A percentile compares a stretch with the other conserved stretches of the same genome.
Conservation (phyloP, 2,888 invertebrate species). For the Andrena bicolor region DNA sequence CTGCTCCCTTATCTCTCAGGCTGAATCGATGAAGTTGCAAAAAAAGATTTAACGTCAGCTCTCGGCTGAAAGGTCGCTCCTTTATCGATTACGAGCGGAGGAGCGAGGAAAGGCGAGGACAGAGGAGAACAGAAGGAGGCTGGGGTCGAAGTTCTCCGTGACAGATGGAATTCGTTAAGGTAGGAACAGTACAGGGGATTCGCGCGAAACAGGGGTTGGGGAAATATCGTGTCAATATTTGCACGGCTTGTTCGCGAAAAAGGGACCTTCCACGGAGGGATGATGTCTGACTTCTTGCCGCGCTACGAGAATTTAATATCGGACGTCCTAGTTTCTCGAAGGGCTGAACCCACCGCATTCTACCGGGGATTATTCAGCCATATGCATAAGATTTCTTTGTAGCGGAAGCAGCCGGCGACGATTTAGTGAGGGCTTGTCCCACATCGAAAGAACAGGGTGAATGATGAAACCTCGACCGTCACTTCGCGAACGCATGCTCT, state of each 20-base stretch:
- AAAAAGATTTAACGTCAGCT: slow-evolving; percentile 65
- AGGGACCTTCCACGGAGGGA: slow-evolving; percentile 27
- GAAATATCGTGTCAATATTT: slow-evolving; percentile 60
- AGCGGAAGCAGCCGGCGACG: slow-evolving; percentile 32
- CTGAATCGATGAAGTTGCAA: slow-evolving; percentile 60
- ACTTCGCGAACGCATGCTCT: background rate
- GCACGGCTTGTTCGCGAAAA: slow-evolving; percentile 44
- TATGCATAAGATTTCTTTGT: slow-evolving; percentile 58
- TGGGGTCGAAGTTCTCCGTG: background rate
- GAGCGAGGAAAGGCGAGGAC: background rate
- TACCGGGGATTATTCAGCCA: slow-evolving; percentile 52
- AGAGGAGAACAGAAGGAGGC: background rate
- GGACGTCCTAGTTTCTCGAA: slow-evolving; percentile 58
- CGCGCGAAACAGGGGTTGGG: slow-evolving; percentile 38
- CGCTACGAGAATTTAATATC: slow-evolving; percentile 64
- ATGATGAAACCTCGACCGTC: slow-evolving; percentile 15
- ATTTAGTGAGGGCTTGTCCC: slow-evolving; percentile 33
- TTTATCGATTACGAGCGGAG: slow-evolving; percentile 42
- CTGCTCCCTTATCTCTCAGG: slow-evolving; percentile 62
- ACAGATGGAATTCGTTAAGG: slow-evolving; percentile 44
- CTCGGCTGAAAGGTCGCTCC: slow-evolving; percentile 45
- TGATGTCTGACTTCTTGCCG: slow-evolving; percentile 54
- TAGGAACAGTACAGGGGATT: background rate
- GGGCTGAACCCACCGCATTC: slow-evolving; percentile 46
- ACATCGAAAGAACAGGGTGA: slow-evolving; percentile 2